phyloP scores from a whole-genome alignment of 2,888 invertebrate genomes.

The Catotricha subobsoleta region DNA sequence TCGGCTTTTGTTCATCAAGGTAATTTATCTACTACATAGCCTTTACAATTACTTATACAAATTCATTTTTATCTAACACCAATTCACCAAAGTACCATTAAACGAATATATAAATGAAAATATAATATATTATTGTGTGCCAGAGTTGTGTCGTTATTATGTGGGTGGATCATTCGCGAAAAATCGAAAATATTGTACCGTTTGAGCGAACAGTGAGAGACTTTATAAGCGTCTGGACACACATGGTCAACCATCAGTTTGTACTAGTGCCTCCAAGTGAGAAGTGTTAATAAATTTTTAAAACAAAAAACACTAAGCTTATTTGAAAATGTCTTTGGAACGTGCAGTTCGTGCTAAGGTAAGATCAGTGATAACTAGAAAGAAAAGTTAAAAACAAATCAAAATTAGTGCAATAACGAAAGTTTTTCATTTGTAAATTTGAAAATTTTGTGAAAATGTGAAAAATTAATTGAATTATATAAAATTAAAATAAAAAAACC shows the following conservation, averaged over 20 bases:
- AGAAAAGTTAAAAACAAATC: not conserved
- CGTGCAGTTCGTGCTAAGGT: slow-evolving; percentile 84
- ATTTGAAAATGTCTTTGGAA: slow-evolving; percentile 65
- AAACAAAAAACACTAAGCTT: not conserved
- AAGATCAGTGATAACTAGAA: slow-evolving; percentile 19
- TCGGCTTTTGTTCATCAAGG: too few relatives aligned
- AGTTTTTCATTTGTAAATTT: slow-evolving; percentile 4
- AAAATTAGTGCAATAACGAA: slow-evolving; percentile 6
- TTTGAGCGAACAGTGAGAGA: not conserved
- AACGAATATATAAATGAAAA: too few relatives aligned
- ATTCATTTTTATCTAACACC: too few relatives aligned
- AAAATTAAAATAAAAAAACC: not conserved
- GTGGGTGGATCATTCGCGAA: slow-evolving; percentile 1
- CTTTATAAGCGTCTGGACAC: slow-evolving; percentile 4
- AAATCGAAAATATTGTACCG: slow-evolving; percentile 8
- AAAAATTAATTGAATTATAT: not conserved
- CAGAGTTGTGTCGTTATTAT: too few relatives aligned
- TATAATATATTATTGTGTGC: too few relatives aligned
- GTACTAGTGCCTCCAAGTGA: slow-evolving; percentile 4
- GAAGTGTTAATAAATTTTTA: not conserved
- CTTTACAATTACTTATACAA: too few relatives aligned
- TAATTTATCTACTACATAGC: too few relatives aligned
- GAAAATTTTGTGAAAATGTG: slow-evolving; percentile 1
- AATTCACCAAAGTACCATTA: too few relatives aligned
- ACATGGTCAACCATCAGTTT: not conserved